Percentiles rank a stretch among this genome's conserved stretches.
Evolutionary conservation across 2,113 vertebrate species (phyloP).

Genomic region (Chionomys nivalis): DNA sequence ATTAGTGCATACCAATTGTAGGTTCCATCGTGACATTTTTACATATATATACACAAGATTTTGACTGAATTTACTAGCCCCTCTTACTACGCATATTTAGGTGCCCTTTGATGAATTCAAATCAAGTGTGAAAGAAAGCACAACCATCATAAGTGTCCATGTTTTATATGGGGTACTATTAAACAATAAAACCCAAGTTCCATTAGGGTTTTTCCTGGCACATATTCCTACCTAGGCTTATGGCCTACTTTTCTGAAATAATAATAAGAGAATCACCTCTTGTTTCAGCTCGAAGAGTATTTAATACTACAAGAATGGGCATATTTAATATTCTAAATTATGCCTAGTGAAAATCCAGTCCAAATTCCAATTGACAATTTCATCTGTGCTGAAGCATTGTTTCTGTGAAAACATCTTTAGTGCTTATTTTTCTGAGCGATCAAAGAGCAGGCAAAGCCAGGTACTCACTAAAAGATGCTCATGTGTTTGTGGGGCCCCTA

Average conservation of each 20-base stretch:
- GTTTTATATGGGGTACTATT: constrained; percentile 2
- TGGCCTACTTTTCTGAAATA: neutral
- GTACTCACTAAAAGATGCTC: neutral
- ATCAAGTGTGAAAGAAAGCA: constrained; percentile 15
- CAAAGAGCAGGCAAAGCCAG: neutral
- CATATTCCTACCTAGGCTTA: constrained; percentile 31
- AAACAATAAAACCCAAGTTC: neutral
- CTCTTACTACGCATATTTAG: neutral
- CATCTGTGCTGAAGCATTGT: neutral
- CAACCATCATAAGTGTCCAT: neutral
- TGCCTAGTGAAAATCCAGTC: neutral
- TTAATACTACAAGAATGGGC: neutral
- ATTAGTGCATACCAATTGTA: neutral
- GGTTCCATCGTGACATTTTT: neutral
- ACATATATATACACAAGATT: too few relatives aligned
- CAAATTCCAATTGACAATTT: neutral
- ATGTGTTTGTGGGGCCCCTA: neutral
- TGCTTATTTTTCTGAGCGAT: neutral
- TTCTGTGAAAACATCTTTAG: neutral
- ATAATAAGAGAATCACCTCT: neutral
- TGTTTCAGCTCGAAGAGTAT: neutral
- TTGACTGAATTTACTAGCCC: neutral
- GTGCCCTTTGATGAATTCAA: neutral
- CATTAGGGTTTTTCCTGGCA: neutral
- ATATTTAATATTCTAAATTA: neutral